These are phyloP conservation scores for Microctonus hyperodae DNA, from an alignment of 2,888 invertebrate species.

Conservation along the genomic window DNA sequence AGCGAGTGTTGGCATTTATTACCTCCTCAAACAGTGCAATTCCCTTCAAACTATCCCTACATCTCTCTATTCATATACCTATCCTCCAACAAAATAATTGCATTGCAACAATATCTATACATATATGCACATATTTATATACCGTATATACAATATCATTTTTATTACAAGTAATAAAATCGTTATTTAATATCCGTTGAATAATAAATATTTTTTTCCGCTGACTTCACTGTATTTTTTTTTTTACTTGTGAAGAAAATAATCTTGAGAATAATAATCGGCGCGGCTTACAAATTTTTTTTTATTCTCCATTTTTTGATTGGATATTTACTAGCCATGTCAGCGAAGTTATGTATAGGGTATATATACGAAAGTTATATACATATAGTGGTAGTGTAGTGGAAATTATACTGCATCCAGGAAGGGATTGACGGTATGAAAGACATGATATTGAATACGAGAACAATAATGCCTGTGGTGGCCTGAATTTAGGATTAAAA, in stretches of 20 bases:
- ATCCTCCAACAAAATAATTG: background rate
- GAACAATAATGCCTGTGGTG: constrained; percentile 26
- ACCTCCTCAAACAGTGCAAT: constrained; percentile 1
- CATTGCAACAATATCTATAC: background rate
- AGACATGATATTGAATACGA: constrained; percentile 26
- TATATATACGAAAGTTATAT: background rate
- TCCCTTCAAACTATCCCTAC: background rate
- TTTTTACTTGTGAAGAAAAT: background rate
- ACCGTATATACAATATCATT: background rate
- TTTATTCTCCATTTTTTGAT: no score
- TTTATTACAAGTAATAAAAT: background rate
- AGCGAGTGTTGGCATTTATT: constrained; percentile 19
- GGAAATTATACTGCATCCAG: background rate
- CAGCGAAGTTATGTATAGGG: background rate
- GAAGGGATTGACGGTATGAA: constrained; percentile 15
- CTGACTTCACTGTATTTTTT: constrained; percentile 12
- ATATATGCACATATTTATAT: no score
- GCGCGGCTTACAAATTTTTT: background rate
- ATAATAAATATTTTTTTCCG: constrained; percentile 2
- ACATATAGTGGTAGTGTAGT: background rate
- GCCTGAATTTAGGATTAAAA: constrained; percentile 27
- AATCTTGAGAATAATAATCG: constrained; percentile 14
- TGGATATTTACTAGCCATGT: constrained; percentile 15
- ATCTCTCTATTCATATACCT: background rate
- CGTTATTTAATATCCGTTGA: background rate